These are phyloP conservation scores for Mungos mungo DNA, from an alignment of 2,113 vertebrate species.

Conservation along the genomic window DNA sequence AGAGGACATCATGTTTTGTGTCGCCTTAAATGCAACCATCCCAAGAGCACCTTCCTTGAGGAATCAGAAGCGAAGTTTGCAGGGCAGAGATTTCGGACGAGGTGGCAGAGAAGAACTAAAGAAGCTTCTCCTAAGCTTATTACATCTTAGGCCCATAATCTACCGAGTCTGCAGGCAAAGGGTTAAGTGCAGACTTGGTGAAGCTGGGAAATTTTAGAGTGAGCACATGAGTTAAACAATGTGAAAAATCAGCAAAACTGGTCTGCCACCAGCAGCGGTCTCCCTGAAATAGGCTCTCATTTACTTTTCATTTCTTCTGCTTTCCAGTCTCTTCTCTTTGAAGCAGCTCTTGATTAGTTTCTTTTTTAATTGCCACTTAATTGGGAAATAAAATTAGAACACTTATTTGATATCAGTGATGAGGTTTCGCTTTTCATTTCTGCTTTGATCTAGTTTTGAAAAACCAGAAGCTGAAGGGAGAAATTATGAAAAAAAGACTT, in stretches of 20 bases:
- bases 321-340: slow-evolving; percentile 71
- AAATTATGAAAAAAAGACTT: slow-evolving; percentile 65
- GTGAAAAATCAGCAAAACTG: slow-evolving; percentile 72
- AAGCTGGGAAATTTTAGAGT: slow-evolving; percentile 22
- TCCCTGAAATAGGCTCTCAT: slow-evolving; percentile 75
- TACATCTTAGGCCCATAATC: background rate
- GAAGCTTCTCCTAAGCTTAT: background rate
- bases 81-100: background rate
- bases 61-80: background rate
- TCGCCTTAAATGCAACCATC: background rate
- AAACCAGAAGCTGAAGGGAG: slow-evolving; percentile 79
- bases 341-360: slow-evolving; percentile 78
- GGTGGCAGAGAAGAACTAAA: background rate
- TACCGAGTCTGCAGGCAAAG: background rate
- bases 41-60: background rate
- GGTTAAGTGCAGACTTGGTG: slow-evolving; percentile 41
- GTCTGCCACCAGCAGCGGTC: slow-evolving; percentile 45
- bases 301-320: slow-evolving; percentile 66
- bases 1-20: background rate
- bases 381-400: slow-evolving; percentile 70
- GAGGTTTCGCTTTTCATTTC: slow-evolving; percentile 65
- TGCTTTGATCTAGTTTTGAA: slow-evolving; percentile 79
- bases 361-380: slow-evolving; percentile 66
- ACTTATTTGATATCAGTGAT: slow-evolving; percentile 74
- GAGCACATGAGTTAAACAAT: slow-evolving; percentile 40